Percentiles rank a stretch among this genome's conserved stretches.
phyloP scores from a whole-genome alignment of 2,797 vertebrate genomes.

The Ciconia nigra region DNA sequence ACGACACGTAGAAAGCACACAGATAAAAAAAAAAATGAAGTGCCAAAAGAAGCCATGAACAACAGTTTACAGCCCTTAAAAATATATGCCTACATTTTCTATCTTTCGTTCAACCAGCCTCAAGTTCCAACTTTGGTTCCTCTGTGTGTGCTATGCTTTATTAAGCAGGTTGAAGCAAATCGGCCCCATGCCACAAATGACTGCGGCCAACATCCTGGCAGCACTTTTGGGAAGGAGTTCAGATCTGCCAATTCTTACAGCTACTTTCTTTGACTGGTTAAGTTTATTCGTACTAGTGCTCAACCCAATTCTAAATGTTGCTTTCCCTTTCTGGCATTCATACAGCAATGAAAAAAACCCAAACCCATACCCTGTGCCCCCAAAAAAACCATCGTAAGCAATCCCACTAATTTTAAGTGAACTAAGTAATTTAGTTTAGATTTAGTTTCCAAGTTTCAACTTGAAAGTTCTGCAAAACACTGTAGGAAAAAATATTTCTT shows the following conservation, averaged over 20 bases:
- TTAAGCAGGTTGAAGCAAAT: slow-evolving; percentile 26
- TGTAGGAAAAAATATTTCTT: rapidly evolving
- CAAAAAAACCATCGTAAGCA: neutral
- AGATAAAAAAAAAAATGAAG: neutral
- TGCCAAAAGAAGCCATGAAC: neutral
- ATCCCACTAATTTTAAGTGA: neutral
- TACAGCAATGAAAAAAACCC: neutral
- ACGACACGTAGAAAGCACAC: rapidly evolving
- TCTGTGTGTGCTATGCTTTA: neutral
- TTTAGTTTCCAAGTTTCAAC: neutral
- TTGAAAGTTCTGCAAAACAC: neutral
- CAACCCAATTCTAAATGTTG: neutral
- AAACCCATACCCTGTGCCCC: rapidly evolving
- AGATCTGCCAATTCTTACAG: slow-evolving; percentile 17
- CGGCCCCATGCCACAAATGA: neutral
- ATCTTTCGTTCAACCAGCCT: neutral
- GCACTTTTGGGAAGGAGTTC: neutral
- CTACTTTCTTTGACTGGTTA: neutral
- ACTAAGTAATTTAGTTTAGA: neutral
- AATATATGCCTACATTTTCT: neutral
- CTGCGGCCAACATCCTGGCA: neutral
- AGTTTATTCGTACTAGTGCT: neutral
- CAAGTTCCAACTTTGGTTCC: neutral
- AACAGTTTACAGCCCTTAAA: neutral
- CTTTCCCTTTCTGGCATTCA: neutral